Conservation (phyloP, 2,888 invertebrate species). For the Pseudoips prasinana region DNA sequence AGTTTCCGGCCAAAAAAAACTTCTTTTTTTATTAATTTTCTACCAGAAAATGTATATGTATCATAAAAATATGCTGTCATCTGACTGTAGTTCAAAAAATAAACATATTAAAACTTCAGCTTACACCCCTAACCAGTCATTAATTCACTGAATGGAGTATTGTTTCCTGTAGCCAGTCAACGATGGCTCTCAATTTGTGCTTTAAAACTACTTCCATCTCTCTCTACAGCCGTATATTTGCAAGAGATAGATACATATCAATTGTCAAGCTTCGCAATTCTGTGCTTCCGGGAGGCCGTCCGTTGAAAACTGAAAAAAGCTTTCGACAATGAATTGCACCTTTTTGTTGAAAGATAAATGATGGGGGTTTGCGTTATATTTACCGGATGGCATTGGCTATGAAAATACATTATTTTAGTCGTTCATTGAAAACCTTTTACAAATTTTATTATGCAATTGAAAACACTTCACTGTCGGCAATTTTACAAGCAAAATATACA, state of each 20-base stretch:
- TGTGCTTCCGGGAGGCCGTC: slow-evolving; percentile 61
- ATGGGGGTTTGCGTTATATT: slow-evolving; percentile 17
- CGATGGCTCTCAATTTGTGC: slow-evolving; percentile 68
- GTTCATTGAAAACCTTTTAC: too few species aligned
- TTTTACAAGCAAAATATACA: too few species aligned
- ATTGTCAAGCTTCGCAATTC: slow-evolving; percentile 41
- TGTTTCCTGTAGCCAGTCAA: slow-evolving; percentile 72
- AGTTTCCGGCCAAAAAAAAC: too few species aligned
- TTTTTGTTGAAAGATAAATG: slow-evolving; percentile 33
- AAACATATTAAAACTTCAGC: too few species aligned
- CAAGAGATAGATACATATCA: slow-evolving; percentile 40
- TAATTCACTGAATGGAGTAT: slow-evolving; percentile 78
- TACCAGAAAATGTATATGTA: too few species aligned
- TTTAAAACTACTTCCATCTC: slow-evolving; percentile 51
- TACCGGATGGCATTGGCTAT: slow-evolving; percentile 1
- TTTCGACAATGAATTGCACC: slow-evolving; percentile 36
- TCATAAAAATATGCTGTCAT: too few species aligned
- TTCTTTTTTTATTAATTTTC: too few species aligned
- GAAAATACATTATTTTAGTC: background rate
- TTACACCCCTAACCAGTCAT: slow-evolving; percentile 40
- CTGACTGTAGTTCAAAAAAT: too few species aligned
- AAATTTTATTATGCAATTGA: too few species aligned
- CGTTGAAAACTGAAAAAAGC: slow-evolving; percentile 71
- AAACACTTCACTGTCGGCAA: too few species aligned
- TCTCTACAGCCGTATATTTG: slow-evolving; percentile 28